Evolutionary conservation across 1,140 invertebrate genomes (phyloP).

Genomic region (Macrocentrus cingulum): DNA sequence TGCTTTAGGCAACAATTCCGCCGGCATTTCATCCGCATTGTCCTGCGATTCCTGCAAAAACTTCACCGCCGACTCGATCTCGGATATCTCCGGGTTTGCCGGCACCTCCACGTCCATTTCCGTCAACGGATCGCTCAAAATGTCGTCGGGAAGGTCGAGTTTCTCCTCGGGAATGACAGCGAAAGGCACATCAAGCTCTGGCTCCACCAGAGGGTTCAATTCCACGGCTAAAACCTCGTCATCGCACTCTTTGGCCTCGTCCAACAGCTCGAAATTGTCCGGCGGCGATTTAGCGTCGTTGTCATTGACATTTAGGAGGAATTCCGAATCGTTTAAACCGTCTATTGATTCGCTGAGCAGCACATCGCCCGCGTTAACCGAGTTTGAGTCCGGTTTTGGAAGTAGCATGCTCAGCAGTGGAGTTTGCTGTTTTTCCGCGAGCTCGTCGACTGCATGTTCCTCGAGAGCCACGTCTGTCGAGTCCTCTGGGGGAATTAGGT

Average conservation of each 20-base stretch:
- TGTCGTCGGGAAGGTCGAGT: constrained; percentile 21
- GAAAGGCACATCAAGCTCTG: constrained; percentile 6
- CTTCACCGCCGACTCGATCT: constrained; percentile 53
- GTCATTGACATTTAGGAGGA: not conserved
- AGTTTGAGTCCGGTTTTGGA: not conserved
- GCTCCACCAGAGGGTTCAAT: constrained; percentile 6
- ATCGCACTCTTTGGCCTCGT: constrained; percentile 22
- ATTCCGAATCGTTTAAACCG: not conserved
- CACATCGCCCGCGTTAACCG: not conserved
- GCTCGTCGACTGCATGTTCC: constrained; percentile 22
- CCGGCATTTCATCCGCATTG: constrained; percentile 40
- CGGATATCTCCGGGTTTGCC: constrained; percentile 43
- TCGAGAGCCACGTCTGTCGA: constrained; percentile 15
- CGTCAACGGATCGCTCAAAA: constrained; percentile 22
- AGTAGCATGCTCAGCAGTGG: constrained; percentile 11
- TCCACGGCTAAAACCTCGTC: constrained; percentile 15
- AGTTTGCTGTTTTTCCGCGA: constrained; percentile 8
- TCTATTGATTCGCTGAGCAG: constrained; percentile 4
- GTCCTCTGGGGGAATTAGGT: constrained; percentile 34
- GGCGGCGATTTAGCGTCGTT: too few species aligned
- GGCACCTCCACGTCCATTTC: constrained; percentile 30
- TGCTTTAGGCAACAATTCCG: constrained; percentile 37
- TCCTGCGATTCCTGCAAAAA: constrained; percentile 53
- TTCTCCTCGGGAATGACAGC: constrained; percentile 1
- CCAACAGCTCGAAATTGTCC: too few species aligned